Evolutionary conservation across 2,113 vertebrate species (phyloP).

Genomic region (Carollia perspicillata): DNA sequence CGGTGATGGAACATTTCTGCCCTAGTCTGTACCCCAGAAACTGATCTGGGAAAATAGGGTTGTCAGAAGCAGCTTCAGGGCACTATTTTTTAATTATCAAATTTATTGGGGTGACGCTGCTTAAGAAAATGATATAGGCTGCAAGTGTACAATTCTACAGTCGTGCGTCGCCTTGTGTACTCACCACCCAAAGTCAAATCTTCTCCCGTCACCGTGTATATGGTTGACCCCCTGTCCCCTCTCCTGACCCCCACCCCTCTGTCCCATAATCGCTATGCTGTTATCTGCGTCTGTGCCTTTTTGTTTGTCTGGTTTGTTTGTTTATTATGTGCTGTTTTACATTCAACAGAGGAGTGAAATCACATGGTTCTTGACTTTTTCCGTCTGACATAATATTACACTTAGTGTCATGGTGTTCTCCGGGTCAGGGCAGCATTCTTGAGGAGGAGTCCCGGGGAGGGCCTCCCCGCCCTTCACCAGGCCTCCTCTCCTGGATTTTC

Average conservation of each 20-base stretch:
- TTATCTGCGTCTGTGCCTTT: not conserved
- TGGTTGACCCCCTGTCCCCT: not conserved
- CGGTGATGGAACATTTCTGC: rapidly evolving
- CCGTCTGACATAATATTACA: not conserved
- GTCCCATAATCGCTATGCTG: not conserved
- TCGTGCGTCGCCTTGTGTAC: not conserved
- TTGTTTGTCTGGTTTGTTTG: not conserved
- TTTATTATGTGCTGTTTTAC: not conserved
- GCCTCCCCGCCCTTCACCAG: not conserved
- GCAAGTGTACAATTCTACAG: not conserved
- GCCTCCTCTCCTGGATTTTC: too few species aligned
- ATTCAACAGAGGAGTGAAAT: not conserved
- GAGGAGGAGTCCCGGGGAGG: not conserved
- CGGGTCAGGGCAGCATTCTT: not conserved
- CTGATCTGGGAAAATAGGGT: not conserved
- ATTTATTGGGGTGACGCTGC: not conserved
- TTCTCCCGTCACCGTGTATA: not conserved
- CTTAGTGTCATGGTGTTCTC: not conserved
- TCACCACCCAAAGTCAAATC: not conserved
- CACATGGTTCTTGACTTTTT: not conserved
- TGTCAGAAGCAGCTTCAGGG: not conserved
- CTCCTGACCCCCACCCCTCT: not conserved
- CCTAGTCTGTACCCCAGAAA: not conserved
- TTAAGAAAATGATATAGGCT: not conserved
- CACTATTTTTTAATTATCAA: not conserved